Conservation (phyloP, 2,888 invertebrate species). For the Linyphia triangularis region DNA sequence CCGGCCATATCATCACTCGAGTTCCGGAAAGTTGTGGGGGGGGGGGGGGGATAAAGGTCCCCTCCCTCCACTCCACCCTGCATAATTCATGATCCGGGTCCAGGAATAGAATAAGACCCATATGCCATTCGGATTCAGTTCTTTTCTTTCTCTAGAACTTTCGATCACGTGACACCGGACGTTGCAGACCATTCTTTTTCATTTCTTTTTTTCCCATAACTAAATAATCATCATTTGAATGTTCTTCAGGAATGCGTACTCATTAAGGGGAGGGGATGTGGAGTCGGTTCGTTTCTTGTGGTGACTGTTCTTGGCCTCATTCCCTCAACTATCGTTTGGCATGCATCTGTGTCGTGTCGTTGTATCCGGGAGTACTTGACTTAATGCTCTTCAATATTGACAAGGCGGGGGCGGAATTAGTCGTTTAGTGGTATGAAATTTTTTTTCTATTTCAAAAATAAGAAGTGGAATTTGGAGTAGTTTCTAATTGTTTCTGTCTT, state of each 20-base stretch:
- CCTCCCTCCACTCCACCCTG: not conserved
- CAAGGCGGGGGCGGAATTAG: no score
- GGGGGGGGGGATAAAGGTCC: not conserved
- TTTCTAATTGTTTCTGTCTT: no score
- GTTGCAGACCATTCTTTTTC: not conserved
- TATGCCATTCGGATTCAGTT: not conserved
- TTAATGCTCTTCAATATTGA: no score
- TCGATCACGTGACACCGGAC: conserved; percentile 7
- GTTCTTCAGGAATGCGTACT: not conserved
- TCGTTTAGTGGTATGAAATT: no score
- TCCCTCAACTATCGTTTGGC: not conserved
- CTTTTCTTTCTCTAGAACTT: not conserved
- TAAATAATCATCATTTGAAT: not conserved
- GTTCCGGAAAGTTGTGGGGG: conserved; percentile 7
- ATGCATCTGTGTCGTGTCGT: not conserved
- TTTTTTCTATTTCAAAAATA: no score
- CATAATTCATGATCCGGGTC: conserved; percentile 37
- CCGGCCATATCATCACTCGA: conserved; percentile 19
- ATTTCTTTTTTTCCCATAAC: not conserved
- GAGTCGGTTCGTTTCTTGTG: not conserved
- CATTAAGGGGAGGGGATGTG: not conserved
- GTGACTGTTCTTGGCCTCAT: not conserved
- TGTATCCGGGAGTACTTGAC: not conserved
- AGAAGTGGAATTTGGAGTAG: no score
- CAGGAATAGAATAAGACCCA: conserved; percentile 18